phyloP scores from a whole-genome alignment of 2,888 invertebrate genomes.

The Schizaphis graminum region DNA sequence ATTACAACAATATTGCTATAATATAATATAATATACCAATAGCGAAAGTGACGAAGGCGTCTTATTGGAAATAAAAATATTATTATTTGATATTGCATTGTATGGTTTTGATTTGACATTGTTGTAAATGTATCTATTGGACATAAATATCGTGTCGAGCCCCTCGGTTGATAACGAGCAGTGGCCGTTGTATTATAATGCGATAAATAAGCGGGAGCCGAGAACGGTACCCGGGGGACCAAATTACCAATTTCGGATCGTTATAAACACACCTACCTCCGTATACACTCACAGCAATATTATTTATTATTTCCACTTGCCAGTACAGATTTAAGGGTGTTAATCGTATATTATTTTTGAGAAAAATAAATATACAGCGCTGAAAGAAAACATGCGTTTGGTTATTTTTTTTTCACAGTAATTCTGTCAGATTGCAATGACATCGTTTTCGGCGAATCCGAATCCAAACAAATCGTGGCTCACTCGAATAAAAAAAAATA shows the following conservation, averaged over 20 bases:
- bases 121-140: conserved; percentile 51
- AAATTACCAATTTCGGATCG: conserved; percentile 65
- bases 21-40: background rate
- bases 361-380: conserved; percentile 29
- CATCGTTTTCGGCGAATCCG: background rate
- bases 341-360: conserved; percentile 58
- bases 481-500: background rate
- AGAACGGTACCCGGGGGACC: conserved; percentile 63
- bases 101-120: conserved; percentile 27
- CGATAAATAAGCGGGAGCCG: conserved; percentile 61
- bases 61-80: background rate
- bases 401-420: background rate
- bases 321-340: conserved; percentile 66
- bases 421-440: conserved; percentile 14
- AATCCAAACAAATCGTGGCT: background rate
- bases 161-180: conserved; percentile 59
- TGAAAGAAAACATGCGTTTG: background rate
- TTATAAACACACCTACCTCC: conserved; percentile 56
- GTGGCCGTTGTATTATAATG: conserved; percentile 62
- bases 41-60: background rate
- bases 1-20: background rate
- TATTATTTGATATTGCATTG: background rate
- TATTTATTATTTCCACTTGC: conserved; percentile 66
- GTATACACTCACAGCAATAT: conserved; percentile 36
- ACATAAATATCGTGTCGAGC: conserved; percentile 47